These are phyloP conservation scores for Listrodromus nycthemerus DNA, from an alignment of 2,888 invertebrate genomes.

Conservation along the genomic window DNA sequence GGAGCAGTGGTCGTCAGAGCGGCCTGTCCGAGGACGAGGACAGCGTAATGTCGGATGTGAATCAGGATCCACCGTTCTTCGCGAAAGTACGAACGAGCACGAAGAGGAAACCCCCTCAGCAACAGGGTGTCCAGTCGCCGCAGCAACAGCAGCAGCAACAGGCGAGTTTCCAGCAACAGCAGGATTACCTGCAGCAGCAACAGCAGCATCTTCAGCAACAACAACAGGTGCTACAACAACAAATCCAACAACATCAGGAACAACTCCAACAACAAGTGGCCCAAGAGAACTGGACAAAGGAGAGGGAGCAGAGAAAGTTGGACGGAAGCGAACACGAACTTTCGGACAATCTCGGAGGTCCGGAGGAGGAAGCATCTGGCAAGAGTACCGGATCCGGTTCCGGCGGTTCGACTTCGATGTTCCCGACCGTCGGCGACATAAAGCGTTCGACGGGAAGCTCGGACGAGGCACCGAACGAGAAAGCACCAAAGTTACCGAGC, in stretches of 20 bases:
- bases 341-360: conserved; percentile 86
- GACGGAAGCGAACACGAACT: conserved; percentile 87
- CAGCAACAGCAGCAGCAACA: conserved; percentile 69
- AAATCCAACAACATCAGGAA: conserved; percentile 79
- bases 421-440: conserved; percentile 91
- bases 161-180: conserved; percentile 82
- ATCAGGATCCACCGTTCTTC: conserved; percentile 88
- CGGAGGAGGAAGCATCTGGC: conserved; percentile 87
- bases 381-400: conserved; percentile 87
- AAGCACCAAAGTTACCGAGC: conserved; percentile 85
- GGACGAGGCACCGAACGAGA: conserved; percentile 86
- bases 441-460: conserved; percentile 88
- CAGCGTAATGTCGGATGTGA: conserved; percentile 89
- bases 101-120: conserved; percentile 79
- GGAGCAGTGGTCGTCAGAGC: conserved; percentile 90
- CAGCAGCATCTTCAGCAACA: conserved; percentile 72
- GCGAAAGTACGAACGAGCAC: conserved; percentile 87
- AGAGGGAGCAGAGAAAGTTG: conserved; percentile 86
- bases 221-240: conserved; percentile 79
- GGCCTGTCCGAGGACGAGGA: conserved; percentile 90
- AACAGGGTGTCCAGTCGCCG: conserved; percentile 69
- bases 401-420: conserved; percentile 87
- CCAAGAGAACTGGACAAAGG: conserved; percentile 85
- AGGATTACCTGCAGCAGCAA: conserved; percentile 84
- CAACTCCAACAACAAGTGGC: conserved; percentile 79